phyloP scores from a whole-genome alignment of 1,140 invertebrate species.

The Carcinoscorpius rotundicauda region DNA sequence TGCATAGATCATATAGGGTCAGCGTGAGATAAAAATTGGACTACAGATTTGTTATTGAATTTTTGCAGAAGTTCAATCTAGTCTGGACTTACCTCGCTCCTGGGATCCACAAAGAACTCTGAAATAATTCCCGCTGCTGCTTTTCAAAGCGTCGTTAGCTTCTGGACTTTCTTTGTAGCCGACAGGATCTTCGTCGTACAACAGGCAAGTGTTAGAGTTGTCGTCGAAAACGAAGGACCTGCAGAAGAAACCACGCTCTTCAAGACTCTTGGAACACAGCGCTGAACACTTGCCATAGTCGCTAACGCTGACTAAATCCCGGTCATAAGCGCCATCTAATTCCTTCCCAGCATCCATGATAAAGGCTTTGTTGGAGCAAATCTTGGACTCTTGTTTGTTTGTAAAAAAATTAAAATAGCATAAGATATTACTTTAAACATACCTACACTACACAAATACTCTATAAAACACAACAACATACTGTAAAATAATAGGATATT shows the following conservation, averaged over 20 bases:
- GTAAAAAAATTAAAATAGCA: too few species aligned
- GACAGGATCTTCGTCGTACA: conserved; percentile 62
- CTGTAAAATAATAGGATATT: too few species aligned
- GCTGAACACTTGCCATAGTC: conserved; percentile 24
- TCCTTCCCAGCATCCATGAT: conserved; percentile 24
- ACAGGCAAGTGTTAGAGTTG: conserved; percentile 63
- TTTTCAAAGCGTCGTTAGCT: conserved; percentile 22
- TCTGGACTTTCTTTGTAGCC: conserved; percentile 26
- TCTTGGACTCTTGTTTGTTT: conserved; percentile 7
- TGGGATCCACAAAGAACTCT: conserved; percentile 24
- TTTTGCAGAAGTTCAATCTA: neutral
- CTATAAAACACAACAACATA: too few species aligned
- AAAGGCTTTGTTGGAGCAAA: conserved; percentile 23
- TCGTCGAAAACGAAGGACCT: conserved; percentile 71
- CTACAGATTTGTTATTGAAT: neutral
- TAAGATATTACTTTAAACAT: too few species aligned
- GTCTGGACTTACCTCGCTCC: conserved; percentile 26
- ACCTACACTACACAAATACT: too few species aligned
- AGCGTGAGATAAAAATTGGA: neutral
- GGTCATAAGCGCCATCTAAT: conserved; percentile 21
- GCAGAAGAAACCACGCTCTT: conserved; percentile 23
- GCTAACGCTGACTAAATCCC: conserved; percentile 17
- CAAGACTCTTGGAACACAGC: conserved; percentile 17
- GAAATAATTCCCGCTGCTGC: conserved; percentile 23
- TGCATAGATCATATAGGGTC: conserved; percentile 1